These are phyloP conservation scores for Spatulosminthurus flaviceps DNA, from an alignment of 2,888 invertebrate species.

Conservation along the genomic window DNA sequence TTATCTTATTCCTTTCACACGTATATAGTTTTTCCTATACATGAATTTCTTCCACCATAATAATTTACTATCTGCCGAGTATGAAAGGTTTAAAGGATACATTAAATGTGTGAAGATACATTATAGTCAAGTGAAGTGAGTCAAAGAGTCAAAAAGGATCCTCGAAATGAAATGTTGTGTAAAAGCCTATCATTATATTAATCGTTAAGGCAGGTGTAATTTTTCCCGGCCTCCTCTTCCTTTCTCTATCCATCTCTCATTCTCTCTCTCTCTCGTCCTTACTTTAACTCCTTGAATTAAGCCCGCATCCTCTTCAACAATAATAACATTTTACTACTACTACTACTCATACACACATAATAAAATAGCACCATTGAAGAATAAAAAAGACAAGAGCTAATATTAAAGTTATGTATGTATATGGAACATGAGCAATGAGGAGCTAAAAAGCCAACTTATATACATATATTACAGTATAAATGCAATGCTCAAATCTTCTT, in stretches of 20 bases:
- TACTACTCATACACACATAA: background rate
- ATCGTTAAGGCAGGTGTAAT: slow-evolving; percentile 59
- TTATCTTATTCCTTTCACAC: too few species aligned
- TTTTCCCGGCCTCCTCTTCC: slow-evolving; percentile 46
- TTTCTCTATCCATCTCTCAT: background rate
- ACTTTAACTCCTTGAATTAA: background rate
- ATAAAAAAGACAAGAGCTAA: too few species aligned
- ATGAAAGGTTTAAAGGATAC: too few species aligned
- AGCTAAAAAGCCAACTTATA: too few species aligned
- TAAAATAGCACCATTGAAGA: slow-evolving; percentile 17
- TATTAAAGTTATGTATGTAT: too few species aligned
- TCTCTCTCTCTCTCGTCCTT: background rate
- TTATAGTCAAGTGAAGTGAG: slow-evolving; percentile 3
- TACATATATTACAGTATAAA: too few species aligned
- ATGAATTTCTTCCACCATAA: too few species aligned
- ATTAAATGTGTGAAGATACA: too few species aligned
- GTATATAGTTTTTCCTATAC: too few species aligned
- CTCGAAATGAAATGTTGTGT: slow-evolving; percentile 59
- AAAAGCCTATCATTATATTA: slow-evolving; percentile 64
- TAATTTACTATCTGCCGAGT: too few species aligned
- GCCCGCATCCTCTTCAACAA: background rate
- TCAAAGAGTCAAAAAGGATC: slow-evolving; percentile 43
- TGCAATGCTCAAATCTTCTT: background rate
- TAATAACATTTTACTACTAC: background rate
- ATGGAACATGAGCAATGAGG: too few species aligned